Evolutionary conservation across 2,888 invertebrate species (phyloP), one percentile per base, ranked within the genome.

Genomic region (Lycaena phlaeas): DNA sequence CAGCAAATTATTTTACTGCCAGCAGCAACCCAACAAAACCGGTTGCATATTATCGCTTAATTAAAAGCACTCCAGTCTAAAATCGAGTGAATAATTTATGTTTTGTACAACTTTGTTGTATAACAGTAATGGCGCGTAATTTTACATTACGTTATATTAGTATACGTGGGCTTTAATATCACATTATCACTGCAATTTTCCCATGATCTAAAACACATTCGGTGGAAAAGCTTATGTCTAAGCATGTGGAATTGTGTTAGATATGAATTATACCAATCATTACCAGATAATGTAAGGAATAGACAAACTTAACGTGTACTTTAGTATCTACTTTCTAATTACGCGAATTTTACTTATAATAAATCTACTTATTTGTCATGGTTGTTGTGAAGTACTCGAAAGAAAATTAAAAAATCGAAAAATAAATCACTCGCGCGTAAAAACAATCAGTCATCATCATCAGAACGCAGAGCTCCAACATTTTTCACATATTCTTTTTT

Each of bases 41-140:
- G 2, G 28, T 1, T 9, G n/a, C 18, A 34, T 34, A 34, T 22
- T 34, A 6, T 9, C 10, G 7, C 22, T 18, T 34, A 22, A 22
- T 1, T 6, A 17, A 34, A 14, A 4, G 27, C 12, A 5, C 17
- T 38, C 34, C 22, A 27, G 43, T 41, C 14, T 18, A 36, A 38
- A 41, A 22, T 44, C 7, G 37, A 27, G 17, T 42, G 28, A 25
- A 30, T 36, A 34, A 34, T 31, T 39, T 10, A 38, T 36, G 7
- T 14, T 14, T 9, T 11, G 26, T 11, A 9, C 26, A 39, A 30
- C 30, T 10, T 39, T 25, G 39, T 34, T 22, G 34, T 9, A 11
- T 17, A 17, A 30, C 36, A 18, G 31, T 46, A 38, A 34, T 42
- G 36, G 29, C 38, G 43, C 45, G 42, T 47, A 47, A 44, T 49